Evolutionary conservation across 2,113 vertebrate genomes (phyloP), one percentile per base, ranked within the genome.

Genomic region (Callipepla squamata): DNA sequence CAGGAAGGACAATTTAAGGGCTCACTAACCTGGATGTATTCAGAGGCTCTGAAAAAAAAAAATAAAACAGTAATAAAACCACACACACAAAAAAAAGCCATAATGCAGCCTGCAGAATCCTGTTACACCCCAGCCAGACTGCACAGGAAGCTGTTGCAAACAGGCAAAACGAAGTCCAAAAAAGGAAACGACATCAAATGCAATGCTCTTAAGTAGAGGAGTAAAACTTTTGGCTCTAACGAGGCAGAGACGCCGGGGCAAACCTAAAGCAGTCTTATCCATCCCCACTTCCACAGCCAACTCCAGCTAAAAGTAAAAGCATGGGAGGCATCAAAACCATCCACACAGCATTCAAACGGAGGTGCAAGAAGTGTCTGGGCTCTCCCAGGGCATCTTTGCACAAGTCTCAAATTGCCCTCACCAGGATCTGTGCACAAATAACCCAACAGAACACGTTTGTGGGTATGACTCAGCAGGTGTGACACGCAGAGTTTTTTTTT

Each of bases 221-320:
- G 23, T 32, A 40, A n/a, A 79, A 18, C 10, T n/a, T 38, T 2
- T 11, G 53, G n/a, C 38, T 61, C 22, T 16, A 22, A 13, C 3
- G 6, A 26, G 58, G 9, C n/a, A 63, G 11, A 68, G 48, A 12
- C 2, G 17, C 23, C 25, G 36, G 47, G 20, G 75, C 75, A 50
- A n/a, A 13, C 62, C 34, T 34, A n/a, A 10, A 38, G 5, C 16
- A 68, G 72, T 0, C 50, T 6, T 22, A 0, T 6, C 0, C 0
- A 48, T 38, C 63, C 15, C 7, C 42, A 30, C 9, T 90, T 0
- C 8, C 1, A 1, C 72, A 76, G 38, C 5, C 40, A 44, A 30
- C 18, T 75, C 32, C 62, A 74, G n/a, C 38, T 21, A 28, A 61
- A 72, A 85, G 16, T 0, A 1, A 7, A 57, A n/a, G 55, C 55